Percentiles rank a stretch among this genome's conserved stretches.
Evolutionary conservation across 1,140 invertebrate genomes (phyloP).

Genomic region (Dysdera silvatica): DNA sequence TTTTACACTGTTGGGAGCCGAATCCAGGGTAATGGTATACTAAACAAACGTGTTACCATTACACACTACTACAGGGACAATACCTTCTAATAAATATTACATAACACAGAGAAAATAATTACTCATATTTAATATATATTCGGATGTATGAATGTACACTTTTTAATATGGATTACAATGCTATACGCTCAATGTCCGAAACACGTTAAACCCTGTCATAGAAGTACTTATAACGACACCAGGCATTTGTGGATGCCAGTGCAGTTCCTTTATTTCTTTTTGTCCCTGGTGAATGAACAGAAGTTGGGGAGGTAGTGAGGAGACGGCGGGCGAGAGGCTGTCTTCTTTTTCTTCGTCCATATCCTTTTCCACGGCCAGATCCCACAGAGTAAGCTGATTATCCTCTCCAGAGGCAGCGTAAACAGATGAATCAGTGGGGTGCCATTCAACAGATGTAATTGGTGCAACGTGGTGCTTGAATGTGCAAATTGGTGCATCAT

Average conservation of each 20-base stretch:
- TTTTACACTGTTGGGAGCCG: too few species aligned
- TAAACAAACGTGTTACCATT: too few species aligned
- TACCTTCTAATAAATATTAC: too few species aligned
- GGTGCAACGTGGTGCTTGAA: slow-evolving; percentile 89
- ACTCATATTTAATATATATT: too few species aligned
- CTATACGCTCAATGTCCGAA: slow-evolving; percentile 96
- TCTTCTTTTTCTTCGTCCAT: slow-evolving; percentile 52
- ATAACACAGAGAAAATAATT: too few species aligned
- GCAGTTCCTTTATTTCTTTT: slow-evolving; percentile 94
- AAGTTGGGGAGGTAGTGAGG: slow-evolving; percentile 79
- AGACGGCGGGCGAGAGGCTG: slow-evolving; percentile 41
- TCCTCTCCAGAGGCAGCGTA: slow-evolving; percentile 89
- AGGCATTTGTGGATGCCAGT: slow-evolving; percentile 94
- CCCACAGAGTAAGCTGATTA: slow-evolving; percentile 95
- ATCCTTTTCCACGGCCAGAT: slow-evolving; percentile 82
- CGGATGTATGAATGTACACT: too few species aligned
- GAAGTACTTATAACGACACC: slow-evolving; percentile 92
- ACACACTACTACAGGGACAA: too few species aligned
- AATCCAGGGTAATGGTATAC: too few species aligned
- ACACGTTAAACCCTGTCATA: slow-evolving; percentile 89
- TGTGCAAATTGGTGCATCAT: slow-evolving; percentile 66
- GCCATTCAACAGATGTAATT: slow-evolving; percentile 91
- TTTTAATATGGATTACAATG: too few species aligned
- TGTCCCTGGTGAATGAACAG: slow-evolving; percentile 98
- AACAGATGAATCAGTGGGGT: slow-evolving; percentile 81